Base-by-base conservation (phyloP, 35 echinoderm and acorn worm species). In the Lytechinus pictus region DNA sequence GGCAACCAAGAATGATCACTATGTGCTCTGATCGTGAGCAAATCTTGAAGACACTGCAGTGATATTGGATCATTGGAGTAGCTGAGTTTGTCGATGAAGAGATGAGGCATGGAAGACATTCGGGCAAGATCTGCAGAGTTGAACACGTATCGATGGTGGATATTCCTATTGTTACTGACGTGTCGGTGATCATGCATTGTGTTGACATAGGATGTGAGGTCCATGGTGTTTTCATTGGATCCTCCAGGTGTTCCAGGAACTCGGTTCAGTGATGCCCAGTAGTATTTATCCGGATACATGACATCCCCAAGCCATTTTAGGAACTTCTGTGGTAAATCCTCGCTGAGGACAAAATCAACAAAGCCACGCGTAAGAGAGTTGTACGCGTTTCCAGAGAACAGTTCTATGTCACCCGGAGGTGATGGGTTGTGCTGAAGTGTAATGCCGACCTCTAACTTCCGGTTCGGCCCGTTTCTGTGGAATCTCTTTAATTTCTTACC, bases 81-180 rank as follows among this genome's bases (percentile, higher is more conserved):
- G 86, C 96, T 94, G 27, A 97, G 96, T 58, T 97, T 97, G 86
- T 97, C 96, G 54, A 95, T 95, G 91, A 97, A 96, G 5, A 97
- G 54, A 92, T 97, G 91, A 9, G 97, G 97, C 61, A 94, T 72
- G 27, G 12, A 60, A 55, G 94, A 66, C 3, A 97, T 54, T 27
- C 91, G 92, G 24, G 86, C 21, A 27, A 97, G 87, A 94, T 97
- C 92, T 6, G 92, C 87, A 12, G 94, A 87, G 28, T 92, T 93
- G 86, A 94, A 96, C 28, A 97, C 97, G 86, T 95, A 97, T 10
- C 96, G 55, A 5, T 53, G 92, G 27, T 95, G 92, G 13, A 97
- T 95, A 33, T 96, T 94, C 55, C 94, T 92, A 9, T 95, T 95
- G 19, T 95, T 94, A 87, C 97, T 96, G 3, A 87, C 86, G 58